phyloP scores from a whole-genome alignment of 2,113 vertebrate genomes.

The Odobenus rosmarus region DNA sequence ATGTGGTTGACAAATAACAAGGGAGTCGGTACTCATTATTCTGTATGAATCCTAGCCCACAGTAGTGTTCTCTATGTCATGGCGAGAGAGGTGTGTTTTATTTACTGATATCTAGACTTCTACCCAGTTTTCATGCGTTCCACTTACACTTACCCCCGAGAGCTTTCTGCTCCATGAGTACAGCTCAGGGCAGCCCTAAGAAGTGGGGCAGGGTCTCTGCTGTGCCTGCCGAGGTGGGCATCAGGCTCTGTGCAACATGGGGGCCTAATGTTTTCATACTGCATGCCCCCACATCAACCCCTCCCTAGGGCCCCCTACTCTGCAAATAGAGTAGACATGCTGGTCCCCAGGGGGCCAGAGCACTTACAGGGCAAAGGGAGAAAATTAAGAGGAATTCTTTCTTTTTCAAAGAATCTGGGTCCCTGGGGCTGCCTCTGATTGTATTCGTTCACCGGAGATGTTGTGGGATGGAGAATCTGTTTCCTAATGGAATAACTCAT shows the following conservation, averaged over 20 bases:
- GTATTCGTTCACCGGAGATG: neutral
- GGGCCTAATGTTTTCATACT: neutral
- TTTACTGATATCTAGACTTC: neutral
- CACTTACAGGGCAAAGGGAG: neutral
- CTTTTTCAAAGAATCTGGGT: neutral
- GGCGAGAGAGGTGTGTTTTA: neutral
- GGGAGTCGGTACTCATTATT: neutral
- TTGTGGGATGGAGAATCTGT: neutral
- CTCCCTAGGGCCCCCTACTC: neutral
- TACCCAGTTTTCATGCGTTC: neutral
- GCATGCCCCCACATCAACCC: neutral
- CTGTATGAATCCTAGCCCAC: neutral
- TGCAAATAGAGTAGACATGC: neutral
- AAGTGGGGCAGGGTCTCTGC: neutral
- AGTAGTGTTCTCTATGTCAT: neutral
- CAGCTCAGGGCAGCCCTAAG: neutral
- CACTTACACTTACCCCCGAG: neutral
- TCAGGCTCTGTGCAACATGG: accelerated
- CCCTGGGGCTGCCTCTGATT: neutral
- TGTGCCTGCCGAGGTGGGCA: neutral
- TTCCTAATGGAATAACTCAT: neutral
- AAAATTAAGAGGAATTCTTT: neutral
- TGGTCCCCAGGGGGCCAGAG: neutral
- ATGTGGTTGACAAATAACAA: neutral
- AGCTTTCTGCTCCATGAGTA: neutral